A percentile compares a stretch with the other conserved stretches of the same genome.
These are phyloP conservation scores for Zeuzera pyrina DNA, from an alignment of 2,888 invertebrate genomes.

Conservation along the genomic window DNA sequence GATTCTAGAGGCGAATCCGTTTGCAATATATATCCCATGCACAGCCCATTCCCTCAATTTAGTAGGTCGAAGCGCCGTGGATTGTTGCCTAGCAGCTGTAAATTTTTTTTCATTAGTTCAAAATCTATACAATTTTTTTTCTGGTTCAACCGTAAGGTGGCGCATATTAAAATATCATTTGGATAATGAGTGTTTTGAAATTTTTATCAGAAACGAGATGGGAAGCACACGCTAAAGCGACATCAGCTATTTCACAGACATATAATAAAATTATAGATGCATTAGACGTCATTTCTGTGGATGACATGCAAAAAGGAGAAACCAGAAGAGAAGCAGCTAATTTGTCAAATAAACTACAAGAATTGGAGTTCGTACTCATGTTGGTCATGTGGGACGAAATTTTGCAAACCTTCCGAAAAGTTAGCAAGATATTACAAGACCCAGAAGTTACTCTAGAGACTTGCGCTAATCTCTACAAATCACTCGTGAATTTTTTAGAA, in stretches of 20 bases:
- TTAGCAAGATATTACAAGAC: not conserved
- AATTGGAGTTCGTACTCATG: constrained; percentile 10
- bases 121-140: constrained; percentile 21
- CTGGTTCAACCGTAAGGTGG: constrained; percentile 17
- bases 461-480: not conserved
- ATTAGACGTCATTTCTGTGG: constrained; percentile 1
- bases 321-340: constrained; percentile 8
- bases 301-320: constrained; percentile 2
- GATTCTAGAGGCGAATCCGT: constrained; percentile 9
- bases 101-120: constrained; percentile 19
- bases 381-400: constrained; percentile 10
- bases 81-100: constrained; percentile 12
- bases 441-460: not conserved
- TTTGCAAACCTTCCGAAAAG: constrained; percentile 4
- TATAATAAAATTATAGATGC: not conserved
- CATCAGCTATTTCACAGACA: not conserved
- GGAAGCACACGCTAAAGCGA: not conserved
- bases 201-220: not conserved
- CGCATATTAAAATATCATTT: constrained; percentile 1
- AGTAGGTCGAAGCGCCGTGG: constrained; percentile 23
- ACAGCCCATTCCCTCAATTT: constrained; percentile 21
- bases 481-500: not conserved
- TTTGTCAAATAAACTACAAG: constrained; percentile 10
- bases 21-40: constrained; percentile 24
- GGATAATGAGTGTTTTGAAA: not conserved